These are phyloP conservation scores for Callipepla squamata DNA, from an alignment of 2,113 vertebrate species.

Conservation along the genomic window DNA sequence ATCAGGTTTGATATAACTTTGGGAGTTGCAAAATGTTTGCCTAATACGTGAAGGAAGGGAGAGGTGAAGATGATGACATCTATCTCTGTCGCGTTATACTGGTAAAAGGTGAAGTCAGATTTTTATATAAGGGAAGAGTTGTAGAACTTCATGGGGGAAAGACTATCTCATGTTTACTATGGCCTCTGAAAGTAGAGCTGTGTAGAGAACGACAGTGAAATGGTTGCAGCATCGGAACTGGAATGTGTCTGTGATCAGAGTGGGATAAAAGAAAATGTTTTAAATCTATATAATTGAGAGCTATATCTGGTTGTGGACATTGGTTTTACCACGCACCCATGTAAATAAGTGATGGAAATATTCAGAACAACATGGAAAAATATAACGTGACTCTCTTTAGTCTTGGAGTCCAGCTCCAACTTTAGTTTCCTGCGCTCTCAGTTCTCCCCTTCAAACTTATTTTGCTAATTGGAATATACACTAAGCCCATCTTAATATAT, in stretches of 20 bases:
- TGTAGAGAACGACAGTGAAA: background rate
- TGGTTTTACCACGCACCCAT: background rate
- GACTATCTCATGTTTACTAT: fast-evolving
- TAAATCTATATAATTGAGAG: background rate
- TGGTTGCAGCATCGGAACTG: background rate
- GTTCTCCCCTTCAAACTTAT: background rate
- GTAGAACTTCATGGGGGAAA: background rate
- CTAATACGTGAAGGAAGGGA: background rate
- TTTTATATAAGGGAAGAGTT: background rate
- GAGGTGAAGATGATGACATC: background rate
- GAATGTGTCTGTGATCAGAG: background rate
- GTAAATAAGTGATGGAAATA: background rate
- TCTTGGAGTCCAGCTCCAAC: background rate
- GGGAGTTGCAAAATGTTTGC: background rate
- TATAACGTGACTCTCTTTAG: background rate
- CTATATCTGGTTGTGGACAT: background rate
- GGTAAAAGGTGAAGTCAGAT: background rate
- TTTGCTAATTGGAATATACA: background rate
- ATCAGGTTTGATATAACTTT: background rate
- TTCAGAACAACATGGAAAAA: no score
- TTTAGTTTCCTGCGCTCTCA: background rate
- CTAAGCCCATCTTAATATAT: background rate
- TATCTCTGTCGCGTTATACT: background rate
- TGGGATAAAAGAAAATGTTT: background rate
- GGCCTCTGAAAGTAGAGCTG: background rate